These are phyloP conservation scores for Antitype chi DNA, from an alignment of 2,888 invertebrate species.

Conservation along the genomic window DNA sequence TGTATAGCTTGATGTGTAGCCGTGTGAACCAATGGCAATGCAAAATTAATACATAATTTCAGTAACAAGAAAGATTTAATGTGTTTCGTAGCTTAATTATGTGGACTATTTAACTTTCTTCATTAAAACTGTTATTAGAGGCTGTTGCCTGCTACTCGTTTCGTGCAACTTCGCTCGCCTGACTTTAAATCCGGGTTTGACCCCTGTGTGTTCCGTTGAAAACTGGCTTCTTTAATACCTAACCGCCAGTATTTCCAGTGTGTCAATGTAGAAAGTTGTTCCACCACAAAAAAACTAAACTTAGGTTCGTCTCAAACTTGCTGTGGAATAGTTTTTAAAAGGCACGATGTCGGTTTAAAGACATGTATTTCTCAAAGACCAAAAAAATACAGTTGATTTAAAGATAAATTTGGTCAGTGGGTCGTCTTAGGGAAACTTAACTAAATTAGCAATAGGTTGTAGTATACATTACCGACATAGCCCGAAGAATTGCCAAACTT, in stretches of 20 bases:
- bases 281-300: background rate
- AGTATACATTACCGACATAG: no score
- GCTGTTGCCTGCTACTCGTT: background rate
- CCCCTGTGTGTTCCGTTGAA: constrained; percentile 5
- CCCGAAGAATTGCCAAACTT: no score
- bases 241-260: background rate
- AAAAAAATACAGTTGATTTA: no score
- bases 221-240: background rate
- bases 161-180: constrained; percentile 13
- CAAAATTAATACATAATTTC: background rate
- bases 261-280: background rate
- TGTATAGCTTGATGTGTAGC: no score
- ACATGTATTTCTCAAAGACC: no score
- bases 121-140: constrained; percentile 40
- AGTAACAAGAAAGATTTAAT: background rate
- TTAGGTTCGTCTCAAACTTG: background rate
- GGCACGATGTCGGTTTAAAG: background rate
- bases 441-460: no score
- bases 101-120: constrained; percentile 37
- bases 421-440: no score
- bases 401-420: no score
- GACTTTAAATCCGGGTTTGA: constrained; percentile 40
- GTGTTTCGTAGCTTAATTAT: constrained; percentile 6
- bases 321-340: background rate
- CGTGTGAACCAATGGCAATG: background rate